A percentile compares a stretch with the other conserved stretches of the same genome.
phyloP scores from a whole-genome alignment of 2,888 invertebrate species.

The Oxycera nigricornis region DNA sequence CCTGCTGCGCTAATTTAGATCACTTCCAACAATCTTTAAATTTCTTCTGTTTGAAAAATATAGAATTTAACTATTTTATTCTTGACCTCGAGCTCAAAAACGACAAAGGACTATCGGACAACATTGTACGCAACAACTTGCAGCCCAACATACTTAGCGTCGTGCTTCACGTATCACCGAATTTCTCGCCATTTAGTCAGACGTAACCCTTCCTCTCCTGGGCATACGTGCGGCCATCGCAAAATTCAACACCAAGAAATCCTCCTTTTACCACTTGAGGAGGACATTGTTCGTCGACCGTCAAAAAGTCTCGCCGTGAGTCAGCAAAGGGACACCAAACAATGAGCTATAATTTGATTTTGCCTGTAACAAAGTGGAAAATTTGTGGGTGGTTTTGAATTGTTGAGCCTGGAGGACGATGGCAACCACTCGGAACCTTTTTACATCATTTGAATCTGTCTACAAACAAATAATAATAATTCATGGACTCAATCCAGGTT shows the following conservation, averaged over 20 bases:
- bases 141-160: background rate
- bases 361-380: slow-evolving; percentile 44
- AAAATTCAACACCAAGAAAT: slow-evolving; percentile 20
- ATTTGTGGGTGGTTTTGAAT: slow-evolving; percentile 44
- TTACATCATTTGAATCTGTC: slow-evolving; percentile 28
- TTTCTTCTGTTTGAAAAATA: no score
- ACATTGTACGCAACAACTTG: background rate
- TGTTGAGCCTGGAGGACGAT: background rate
- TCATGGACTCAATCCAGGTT: slow-evolving; percentile 21
- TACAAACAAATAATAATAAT: slow-evolving; percentile 1
- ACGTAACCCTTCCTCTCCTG: slow-evolving; percentile 2
- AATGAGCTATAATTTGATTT: slow-evolving; percentile 47
- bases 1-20: no score
- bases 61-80: no score
- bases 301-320: slow-evolving; percentile 29
- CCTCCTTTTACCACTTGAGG: slow-evolving; percentile 12
- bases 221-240: background rate
- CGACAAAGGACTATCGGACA: background rate
- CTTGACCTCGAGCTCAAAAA: no score
- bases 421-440: background rate
- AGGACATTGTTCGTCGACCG: slow-evolving; percentile 15
- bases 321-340: slow-evolving; percentile 35
- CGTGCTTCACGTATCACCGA: slow-evolving; percentile 15
- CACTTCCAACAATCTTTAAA: no score
- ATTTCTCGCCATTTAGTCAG: slow-evolving; percentile 36